Evolutionary conservation across 2,113 vertebrate species (phyloP).

Genomic region (Scomber scombrus): DNA sequence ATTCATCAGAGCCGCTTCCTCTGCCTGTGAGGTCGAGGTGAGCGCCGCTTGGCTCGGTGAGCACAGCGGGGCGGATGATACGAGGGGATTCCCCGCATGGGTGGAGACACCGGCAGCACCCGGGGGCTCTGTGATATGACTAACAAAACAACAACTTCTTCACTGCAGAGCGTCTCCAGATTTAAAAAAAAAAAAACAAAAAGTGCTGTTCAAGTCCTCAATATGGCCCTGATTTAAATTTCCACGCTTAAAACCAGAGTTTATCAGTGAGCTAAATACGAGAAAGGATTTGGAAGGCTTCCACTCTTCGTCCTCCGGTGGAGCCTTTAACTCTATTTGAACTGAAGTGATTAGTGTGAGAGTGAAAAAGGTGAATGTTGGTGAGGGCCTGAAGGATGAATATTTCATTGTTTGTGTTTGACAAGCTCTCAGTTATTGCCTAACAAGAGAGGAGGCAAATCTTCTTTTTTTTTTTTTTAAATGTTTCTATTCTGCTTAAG

Average conservation of each 20-base stretch:
- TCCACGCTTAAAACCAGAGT: neutral
- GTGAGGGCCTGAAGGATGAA: conserved; percentile 23
- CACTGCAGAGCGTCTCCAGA: neutral
- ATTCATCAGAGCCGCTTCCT: conserved; percentile 35
- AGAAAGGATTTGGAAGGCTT: neutral
- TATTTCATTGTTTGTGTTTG: conserved; percentile 56
- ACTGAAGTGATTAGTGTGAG: conserved; percentile 9
- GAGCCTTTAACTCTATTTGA: conserved; percentile 22
- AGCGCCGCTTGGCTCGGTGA: conserved; percentile 7
- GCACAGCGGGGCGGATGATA: conserved; percentile 25
- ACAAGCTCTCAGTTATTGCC: conserved; percentile 47
- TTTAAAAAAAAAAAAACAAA: too few species aligned
- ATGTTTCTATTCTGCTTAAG: conserved; percentile 33
- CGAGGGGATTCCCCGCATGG: conserved; percentile 27
- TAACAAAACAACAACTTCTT: neutral
- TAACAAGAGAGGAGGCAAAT: conserved; percentile 39
- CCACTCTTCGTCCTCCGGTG: neutral
- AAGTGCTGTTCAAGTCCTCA: too few species aligned
- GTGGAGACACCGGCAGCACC: conserved; percentile 17
- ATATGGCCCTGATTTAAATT: neutral
- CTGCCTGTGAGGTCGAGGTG: conserved; percentile 15
- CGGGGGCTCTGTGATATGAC: neutral
- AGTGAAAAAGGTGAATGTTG: conserved; percentile 20
- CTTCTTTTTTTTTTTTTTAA: neutral
- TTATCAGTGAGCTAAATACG: neutral